These are phyloP conservation scores for Plecotus auritus DNA, from an alignment of 2,113 vertebrate genomes.

Conservation along the genomic window DNA sequence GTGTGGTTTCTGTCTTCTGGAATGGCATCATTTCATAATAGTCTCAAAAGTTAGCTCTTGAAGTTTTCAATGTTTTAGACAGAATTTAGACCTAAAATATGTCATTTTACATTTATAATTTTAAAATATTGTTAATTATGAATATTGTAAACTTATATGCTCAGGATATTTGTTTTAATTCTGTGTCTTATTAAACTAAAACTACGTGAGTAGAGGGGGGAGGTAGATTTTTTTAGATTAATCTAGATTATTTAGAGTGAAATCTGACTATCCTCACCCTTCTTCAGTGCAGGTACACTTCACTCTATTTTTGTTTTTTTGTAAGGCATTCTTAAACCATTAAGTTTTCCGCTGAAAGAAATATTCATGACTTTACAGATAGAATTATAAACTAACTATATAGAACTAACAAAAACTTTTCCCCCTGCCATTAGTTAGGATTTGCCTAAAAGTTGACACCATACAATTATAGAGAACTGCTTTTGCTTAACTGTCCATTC, in stretches of 20 bases:
- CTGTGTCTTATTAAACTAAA: not conserved
- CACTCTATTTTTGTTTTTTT: not conserved
- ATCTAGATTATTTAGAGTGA: not conserved
- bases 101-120: not conserved
- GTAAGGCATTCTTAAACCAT: not conserved
- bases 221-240: not conserved
- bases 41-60: slow-evolving; percentile 11
- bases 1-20: not conserved
- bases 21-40: not conserved
- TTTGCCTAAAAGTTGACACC: slow-evolving; percentile 43
- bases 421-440: not conserved
- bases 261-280: not conserved
- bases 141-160: not conserved
- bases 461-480: slow-evolving; percentile 36
- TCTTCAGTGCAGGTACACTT: not conserved
- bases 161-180: not conserved
- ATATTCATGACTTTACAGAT: not conserved
- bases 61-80: not conserved
- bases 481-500: slow-evolving; percentile 61
- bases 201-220: not conserved
- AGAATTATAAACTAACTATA: not conserved
- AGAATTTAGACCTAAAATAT: not conserved
- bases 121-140: not conserved
- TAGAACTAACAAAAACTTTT: not conserved
- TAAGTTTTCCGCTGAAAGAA: slow-evolving; percentile 15